Evolutionary conservation across 2,888 invertebrate species (phyloP).

Genomic region (Andrena dorsata): DNA sequence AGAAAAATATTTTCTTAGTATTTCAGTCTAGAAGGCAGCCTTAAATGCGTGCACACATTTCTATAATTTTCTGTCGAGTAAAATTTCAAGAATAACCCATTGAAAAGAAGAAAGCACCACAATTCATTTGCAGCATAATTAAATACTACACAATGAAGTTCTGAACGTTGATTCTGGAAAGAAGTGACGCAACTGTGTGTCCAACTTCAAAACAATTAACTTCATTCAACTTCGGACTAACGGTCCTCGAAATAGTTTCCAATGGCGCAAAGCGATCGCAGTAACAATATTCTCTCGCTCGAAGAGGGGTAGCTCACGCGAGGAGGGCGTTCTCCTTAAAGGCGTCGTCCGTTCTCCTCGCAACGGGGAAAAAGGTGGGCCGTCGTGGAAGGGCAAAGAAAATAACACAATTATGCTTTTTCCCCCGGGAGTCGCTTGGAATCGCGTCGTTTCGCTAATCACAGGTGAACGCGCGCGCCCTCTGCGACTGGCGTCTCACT

Average conservation of each 20-base stretch:
- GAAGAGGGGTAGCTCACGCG: slow-evolving; percentile 10
- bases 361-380: neutral
- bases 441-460: slow-evolving; percentile 37
- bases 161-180: neutral
- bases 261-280: slow-evolving; percentile 40
- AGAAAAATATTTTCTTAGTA: no score
- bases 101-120: neutral
- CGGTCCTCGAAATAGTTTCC: slow-evolving; percentile 17
- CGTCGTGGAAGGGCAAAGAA: slow-evolving; percentile 13
- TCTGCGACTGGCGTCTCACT: neutral
- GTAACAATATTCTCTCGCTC: slow-evolving; percentile 41
- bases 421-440: neutral
- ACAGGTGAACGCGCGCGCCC: slow-evolving; percentile 8
- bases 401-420: slow-evolving; percentile 43
- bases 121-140: neutral
- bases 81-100: neutral
- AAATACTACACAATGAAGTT: neutral
- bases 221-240: slow-evolving; percentile 36
- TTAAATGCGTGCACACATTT: no score
- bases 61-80: no score
- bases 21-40: no score
- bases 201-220: slow-evolving; percentile 19
- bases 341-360: slow-evolving; percentile 19
- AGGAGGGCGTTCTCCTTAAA: slow-evolving; percentile 17
- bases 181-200: neutral